Evolutionary conservation across 2,113 vertebrate genomes (phyloP).

Genomic region (Chlamydotis undulata): DNA sequence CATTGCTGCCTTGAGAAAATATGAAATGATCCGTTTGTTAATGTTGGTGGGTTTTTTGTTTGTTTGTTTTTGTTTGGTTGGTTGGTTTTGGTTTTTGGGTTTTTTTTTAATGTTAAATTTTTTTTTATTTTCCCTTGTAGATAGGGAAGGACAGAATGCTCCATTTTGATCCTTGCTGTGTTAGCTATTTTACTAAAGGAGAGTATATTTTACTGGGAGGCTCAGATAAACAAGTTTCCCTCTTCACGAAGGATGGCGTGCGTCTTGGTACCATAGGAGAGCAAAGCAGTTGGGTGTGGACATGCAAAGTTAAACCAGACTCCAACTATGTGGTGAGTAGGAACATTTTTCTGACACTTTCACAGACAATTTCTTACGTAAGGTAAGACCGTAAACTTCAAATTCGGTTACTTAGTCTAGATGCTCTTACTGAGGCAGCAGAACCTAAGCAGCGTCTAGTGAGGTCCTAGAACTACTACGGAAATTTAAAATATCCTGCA

Average conservation of each 20-base stretch:
- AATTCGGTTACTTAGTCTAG: not conserved
- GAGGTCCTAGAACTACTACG: not conserved
- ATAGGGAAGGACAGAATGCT: constrained; percentile 91
- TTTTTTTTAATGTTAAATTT: not conserved
- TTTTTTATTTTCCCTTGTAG: constrained; percentile 65
- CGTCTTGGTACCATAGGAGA: constrained; percentile 89
- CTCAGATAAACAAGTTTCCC: constrained; percentile 93
- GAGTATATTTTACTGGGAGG: constrained; percentile 95
- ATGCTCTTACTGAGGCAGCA: not conserved
- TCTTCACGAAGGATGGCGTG: constrained; percentile 95
- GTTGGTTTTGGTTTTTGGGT: too few species aligned
- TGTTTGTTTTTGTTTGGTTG: too few species aligned
- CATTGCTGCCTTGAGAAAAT: not conserved
- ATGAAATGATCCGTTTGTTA: not conserved
- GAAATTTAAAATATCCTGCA: not conserved
- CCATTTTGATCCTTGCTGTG: constrained; percentile 93
- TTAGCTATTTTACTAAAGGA: constrained; percentile 96
- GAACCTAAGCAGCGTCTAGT: not conserved
- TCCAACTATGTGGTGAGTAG: constrained; percentile 94
- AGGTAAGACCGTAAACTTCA: not conserved
- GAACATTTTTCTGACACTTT: not conserved
- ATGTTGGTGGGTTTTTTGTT: not conserved
- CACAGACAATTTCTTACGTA: not conserved
- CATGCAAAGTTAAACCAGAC: constrained; percentile 92
- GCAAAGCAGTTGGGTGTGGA: constrained; percentile 95